phyloP scores from a whole-genome alignment of 2,797 vertebrate species.

The Oryzias sinensis region DNA sequence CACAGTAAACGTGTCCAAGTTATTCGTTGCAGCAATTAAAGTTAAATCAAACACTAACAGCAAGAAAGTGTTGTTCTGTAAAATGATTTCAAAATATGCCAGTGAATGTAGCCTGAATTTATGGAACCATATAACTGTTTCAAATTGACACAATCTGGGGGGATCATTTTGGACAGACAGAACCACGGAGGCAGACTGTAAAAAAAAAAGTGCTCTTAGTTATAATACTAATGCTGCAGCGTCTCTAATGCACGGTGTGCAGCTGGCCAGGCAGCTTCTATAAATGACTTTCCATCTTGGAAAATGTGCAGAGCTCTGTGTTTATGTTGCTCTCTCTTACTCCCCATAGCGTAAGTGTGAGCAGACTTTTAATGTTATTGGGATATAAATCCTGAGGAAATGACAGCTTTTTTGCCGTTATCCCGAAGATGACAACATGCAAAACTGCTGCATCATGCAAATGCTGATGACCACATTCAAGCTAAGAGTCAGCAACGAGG shows the following conservation, averaged over 20 bases:
- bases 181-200: constrained; percentile 56
- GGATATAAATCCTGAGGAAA: constrained; percentile 1
- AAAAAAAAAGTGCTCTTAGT: constrained; percentile 51
- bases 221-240: constrained; percentile 47
- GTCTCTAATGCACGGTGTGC: constrained; percentile 21
- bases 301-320: constrained; percentile 6
- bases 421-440: neutral
- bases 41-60: constrained; percentile 29
- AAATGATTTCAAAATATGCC: constrained; percentile 20
- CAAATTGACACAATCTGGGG: constrained; percentile 57
- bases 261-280: constrained; percentile 49
- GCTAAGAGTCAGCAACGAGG: neutral
- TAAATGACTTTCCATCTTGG: constrained; percentile 28
- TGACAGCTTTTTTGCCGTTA: too few species aligned
- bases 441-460: neutral
- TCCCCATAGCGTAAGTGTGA: neutral
- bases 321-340: constrained; percentile 16
- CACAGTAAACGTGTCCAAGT: constrained; percentile 10
- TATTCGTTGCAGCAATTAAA: constrained; percentile 1
- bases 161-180: constrained; percentile 50
- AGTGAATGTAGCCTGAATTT: constrained; percentile 38
- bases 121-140: constrained; percentile 43
- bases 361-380: neutral
- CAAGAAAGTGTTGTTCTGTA: constrained; percentile 28
- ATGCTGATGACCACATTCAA: constrained; percentile 3